Conservation (phyloP, 2,113 vertebrate species). For the Platichthys flesus region DNA sequence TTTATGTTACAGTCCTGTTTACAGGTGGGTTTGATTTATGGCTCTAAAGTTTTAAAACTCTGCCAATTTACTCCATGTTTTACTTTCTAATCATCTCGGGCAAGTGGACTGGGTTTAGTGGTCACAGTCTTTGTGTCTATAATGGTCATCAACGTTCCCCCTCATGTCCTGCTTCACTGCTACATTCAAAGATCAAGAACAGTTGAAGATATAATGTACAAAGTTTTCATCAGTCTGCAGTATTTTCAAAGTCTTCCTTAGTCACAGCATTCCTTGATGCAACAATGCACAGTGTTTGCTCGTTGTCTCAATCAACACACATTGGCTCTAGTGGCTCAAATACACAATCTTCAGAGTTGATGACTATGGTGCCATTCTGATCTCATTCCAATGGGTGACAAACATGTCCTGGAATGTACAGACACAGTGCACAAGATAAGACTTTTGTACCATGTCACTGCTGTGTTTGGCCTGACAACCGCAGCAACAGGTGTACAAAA, state of each 20-base stretch:
- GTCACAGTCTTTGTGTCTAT: background rate
- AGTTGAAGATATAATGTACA: too few species aligned
- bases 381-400: conserved; percentile 28
- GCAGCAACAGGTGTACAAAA: background rate
- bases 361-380: background rate
- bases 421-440: conserved; percentile 20
- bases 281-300: background rate
- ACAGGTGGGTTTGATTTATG: background rate
- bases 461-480: conserved; percentile 39
- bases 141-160: too few species aligned
- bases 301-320: background rate
- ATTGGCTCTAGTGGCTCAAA: background rate
- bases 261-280: background rate
- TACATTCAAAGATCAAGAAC: too few species aligned
- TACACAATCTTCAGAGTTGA: background rate
- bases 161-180: too few species aligned
- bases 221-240: too few species aligned
- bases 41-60: background rate
- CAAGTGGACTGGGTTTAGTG: too few species aligned
- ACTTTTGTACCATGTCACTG: background rate
- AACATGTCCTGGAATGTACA: conserved; percentile 34
- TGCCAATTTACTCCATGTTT: background rate
- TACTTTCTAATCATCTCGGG: too few species aligned
- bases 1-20: background rate
- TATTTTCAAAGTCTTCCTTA: background rate